Conservation (phyloP, 2,797 vertebrate genomes). For the Enteromius mattozi region DNA sequence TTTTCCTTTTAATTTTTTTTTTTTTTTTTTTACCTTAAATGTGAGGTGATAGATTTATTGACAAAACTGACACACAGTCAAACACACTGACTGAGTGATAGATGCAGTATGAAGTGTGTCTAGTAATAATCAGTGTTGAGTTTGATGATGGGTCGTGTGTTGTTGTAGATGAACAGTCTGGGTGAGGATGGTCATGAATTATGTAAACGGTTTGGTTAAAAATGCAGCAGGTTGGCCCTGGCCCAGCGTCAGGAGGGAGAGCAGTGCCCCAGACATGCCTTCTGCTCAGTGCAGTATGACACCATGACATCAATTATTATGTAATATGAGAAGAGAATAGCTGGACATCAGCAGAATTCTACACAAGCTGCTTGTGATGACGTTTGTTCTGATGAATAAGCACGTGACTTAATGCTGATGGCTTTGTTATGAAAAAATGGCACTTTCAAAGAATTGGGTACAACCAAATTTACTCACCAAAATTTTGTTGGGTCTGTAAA, state of each 20-base stretch:
- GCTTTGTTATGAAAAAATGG: background rate
- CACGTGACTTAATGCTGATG: background rate
- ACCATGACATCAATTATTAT: background rate
- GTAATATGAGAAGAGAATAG: background rate
- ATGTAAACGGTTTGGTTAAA: constrained; percentile 1
- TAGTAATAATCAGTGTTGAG: background rate
- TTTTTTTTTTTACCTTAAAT: no score
- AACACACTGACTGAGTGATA: background rate
- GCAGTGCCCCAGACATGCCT: background rate
- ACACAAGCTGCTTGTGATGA: background rate
- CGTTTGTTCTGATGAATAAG: background rate
- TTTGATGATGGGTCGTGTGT: background rate
- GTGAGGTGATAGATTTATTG: background rate
- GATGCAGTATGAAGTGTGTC: background rate
- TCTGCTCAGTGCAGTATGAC: constrained; percentile 8
- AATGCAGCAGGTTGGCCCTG: background rate
- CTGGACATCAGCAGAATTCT: background rate
- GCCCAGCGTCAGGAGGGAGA: background rate
- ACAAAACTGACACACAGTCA: background rate
- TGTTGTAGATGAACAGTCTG: background rate
- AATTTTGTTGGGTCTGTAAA: background rate
- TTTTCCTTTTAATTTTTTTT: no score
- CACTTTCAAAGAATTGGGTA: background rate
- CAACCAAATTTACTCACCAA: background rate
- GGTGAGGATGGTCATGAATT: constrained; percentile 7